These are phyloP conservation scores for Bradypus variegatus DNA, from an alignment of 2,797 vertebrate genomes.

Conservation along the genomic window DNA sequence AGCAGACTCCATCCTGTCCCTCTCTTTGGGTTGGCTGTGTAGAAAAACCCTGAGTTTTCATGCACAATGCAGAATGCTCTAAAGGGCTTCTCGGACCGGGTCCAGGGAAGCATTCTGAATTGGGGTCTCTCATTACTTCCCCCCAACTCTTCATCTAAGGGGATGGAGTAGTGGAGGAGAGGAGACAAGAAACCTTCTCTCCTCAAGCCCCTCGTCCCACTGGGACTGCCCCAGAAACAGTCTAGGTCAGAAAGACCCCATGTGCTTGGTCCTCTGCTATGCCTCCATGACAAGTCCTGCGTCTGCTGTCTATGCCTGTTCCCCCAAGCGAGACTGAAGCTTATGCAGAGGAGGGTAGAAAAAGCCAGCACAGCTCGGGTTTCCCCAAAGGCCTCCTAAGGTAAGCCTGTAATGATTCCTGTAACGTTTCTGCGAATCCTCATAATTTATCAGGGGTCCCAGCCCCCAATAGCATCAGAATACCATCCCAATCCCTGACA, in stretches of 20 bases:
- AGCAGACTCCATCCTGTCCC: neutral
- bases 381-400: neutral
- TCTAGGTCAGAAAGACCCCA: too few relatives aligned
- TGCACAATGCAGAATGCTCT: neutral
- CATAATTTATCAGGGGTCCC: neutral
- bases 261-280: neutral
- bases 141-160: neutral
- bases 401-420: neutral
- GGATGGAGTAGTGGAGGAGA: neutral
- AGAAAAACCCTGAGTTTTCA: neutral
- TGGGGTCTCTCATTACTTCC: neutral
- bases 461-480: neutral
- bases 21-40: rapidly evolving
- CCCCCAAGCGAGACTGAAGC: neutral
- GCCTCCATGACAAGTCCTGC: neutral
- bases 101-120: neutral
- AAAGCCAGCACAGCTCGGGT: neutral
- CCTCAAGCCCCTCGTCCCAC: neutral
- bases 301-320: too few relatives aligned
- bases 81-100: neutral
- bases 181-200: neutral
- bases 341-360: neutral
- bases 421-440: constrained; percentile 25
- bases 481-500: neutral
- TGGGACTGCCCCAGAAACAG: neutral